Evolutionary conservation across 2,113 vertebrate species (phyloP), one percentile per base, ranked within the genome.

Genomic region (Vicugna pacos): DNA sequence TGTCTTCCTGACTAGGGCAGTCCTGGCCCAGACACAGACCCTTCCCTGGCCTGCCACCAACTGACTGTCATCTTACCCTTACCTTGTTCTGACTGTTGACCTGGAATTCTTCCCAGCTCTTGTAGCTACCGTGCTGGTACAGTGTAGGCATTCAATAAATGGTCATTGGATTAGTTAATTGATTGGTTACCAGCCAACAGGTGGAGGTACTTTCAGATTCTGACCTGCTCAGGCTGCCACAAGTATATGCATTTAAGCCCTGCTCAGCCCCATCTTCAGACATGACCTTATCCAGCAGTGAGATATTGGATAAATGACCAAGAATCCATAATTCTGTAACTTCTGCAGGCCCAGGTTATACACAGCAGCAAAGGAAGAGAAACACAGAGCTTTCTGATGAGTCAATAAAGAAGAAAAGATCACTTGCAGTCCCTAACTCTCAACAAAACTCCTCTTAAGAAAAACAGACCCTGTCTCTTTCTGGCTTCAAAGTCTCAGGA

Each of bases 321-420:
- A 38, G 38, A 76, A 92, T 85, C 88, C 38, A 64, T 75, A 75
- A 84, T 79, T 81, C 79, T 76, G 2, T 64, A 56, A 85, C 28
- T 75, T 72, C 46, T 35, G 2, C 10, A 62, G 32, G 89, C 58
- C n/a, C 20, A 22, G 64, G 32, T 52, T 62, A 56, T 3, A 30
- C 24, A 13, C 8, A 17, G 65, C 19, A 46, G n/a, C 35, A 50
- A 81, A 89, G 35, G 46, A 92, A 89, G 48, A 79, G 83, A 81
- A 85, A 60, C 52, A 76, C 35, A 65, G 1, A 12, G 88, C 38
- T 92, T 96, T 89, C 84, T 82, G 52, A 46, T 50, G 69, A 92
- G 17, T 70, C 83, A 52, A 16, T 92, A 81, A 86, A 76, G 67
- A 73, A 75, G 90, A 64, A n/a, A 52, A 60, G 76, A 73, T 77